phyloP scores from a whole-genome alignment of 2,888 invertebrate species.

The Chironomus tentans region DNA sequence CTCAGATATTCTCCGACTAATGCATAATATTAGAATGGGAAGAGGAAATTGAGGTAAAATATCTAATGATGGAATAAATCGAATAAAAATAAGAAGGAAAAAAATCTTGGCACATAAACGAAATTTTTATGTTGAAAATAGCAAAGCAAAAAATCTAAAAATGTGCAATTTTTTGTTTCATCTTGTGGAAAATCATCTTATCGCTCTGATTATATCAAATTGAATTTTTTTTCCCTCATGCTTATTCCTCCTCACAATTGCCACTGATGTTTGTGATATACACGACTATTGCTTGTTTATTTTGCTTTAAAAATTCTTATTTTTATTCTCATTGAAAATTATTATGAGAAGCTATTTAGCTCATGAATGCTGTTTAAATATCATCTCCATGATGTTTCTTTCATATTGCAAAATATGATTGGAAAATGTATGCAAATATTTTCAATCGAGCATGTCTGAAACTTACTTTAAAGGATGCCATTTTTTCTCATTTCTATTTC shows the following conservation, averaged over 20 bases:
- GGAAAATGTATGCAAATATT: background rate
- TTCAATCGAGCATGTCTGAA: background rate
- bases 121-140: background rate
- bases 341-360: background rate
- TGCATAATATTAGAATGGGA: too few species aligned
- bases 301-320: too few species aligned
- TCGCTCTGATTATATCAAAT: background rate
- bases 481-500: too few species aligned
- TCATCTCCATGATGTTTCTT: background rate
- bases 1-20: too few species aligned
- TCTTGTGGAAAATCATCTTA: constrained; percentile 1
- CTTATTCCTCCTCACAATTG: background rate
- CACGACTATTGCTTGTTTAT: too few species aligned
- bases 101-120: background rate
- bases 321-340: background rate
- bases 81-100: background rate
- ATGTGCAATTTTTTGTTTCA: background rate
- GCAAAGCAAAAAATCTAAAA: background rate
- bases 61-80: background rate
- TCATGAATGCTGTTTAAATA: background rate
- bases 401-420: background rate
- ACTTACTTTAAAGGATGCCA: background rate
- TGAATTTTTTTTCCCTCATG: background rate
- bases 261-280: too few species aligned
- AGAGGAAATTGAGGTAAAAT: background rate